These are phyloP conservation scores for Scopus umbretta DNA, from an alignment of 2,113 vertebrate genomes.

Conservation along the genomic window DNA sequence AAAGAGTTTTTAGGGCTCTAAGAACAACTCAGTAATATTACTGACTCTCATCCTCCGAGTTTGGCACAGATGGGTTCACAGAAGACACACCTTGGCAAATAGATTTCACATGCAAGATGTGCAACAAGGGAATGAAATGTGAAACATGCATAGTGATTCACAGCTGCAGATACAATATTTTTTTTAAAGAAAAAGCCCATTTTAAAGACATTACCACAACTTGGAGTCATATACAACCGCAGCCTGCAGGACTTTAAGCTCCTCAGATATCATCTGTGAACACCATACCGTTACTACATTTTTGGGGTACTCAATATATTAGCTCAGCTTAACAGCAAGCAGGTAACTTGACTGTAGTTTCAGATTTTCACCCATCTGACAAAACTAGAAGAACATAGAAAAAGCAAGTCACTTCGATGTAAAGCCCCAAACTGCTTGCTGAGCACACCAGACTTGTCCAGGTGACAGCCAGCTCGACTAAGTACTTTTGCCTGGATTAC, in stretches of 20 bases:
- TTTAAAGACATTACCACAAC: neutral
- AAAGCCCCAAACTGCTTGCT: neutral
- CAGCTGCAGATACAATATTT: neutral
- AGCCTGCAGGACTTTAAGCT: neutral
- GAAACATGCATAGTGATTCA: neutral
- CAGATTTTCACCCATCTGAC: neutral
- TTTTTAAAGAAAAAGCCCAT: neutral
- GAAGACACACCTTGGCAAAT: neutral
- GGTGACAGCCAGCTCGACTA: neutral
- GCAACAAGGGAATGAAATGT: neutral
- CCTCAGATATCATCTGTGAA: neutral
- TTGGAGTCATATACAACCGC: neutral
- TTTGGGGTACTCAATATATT: neutral
- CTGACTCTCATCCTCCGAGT: neutral
- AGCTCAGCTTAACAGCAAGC: neutral
- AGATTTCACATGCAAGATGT: neutral
- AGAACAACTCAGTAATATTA: neutral
- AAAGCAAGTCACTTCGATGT: neutral
- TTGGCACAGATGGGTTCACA: neutral
- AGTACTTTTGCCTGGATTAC: neutral
- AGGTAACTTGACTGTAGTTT: neutral
- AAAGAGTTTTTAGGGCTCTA: accelerated
- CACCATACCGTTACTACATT: neutral
- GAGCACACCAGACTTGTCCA: neutral
- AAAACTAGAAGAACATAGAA: neutral